phyloP scores from a whole-genome alignment of 2,113 vertebrate genomes.

The Dolichallabes microphthalmus region DNA sequence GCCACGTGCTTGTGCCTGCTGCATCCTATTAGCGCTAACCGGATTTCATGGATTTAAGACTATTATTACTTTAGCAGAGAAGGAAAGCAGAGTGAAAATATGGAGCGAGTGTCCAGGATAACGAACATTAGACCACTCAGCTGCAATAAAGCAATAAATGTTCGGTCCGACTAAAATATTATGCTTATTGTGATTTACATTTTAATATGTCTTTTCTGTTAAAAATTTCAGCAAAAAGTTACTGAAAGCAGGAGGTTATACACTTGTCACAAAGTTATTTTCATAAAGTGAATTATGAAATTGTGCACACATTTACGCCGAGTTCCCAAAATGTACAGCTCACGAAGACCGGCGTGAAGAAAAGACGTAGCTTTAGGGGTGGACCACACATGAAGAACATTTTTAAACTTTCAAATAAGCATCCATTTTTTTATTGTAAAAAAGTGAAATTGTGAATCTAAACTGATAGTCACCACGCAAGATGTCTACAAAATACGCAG shows the following conservation, averaged over 20 bases:
- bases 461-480: not conserved
- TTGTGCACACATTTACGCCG: slow-evolving; percentile 3
- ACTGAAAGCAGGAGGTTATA: not conserved
- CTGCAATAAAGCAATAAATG: not conserved
- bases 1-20: slow-evolving; percentile 10
- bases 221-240: slow-evolving; percentile 18
- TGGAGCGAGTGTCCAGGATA: not conserved
- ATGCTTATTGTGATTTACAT: not conserved
- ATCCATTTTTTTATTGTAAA: not conserved
- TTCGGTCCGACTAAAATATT: not conserved
- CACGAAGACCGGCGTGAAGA: slow-evolving; percentile 57
- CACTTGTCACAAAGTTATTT: not conserved
- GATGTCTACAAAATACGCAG: not conserved
- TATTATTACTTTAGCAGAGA: slow-evolving; percentile 39
- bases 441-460: not conserved
- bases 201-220: not conserved
- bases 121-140: not conserved
- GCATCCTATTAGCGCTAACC: slow-evolving; percentile 48
- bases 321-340: slow-evolving; percentile 56
- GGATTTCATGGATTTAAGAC: slow-evolving; percentile 47
- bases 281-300: too few species aligned
- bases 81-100: slow-evolving; percentile 7
- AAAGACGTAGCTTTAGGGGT: slow-evolving; percentile 58
- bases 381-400: not conserved
- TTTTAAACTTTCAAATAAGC: not conserved